Percentiles rank a stretch among this genome's conserved stretches.
These are phyloP conservation scores for Leptinotarsa texana DNA, from an alignment of 1,140 invertebrate species.

Conservation along the genomic window DNA sequence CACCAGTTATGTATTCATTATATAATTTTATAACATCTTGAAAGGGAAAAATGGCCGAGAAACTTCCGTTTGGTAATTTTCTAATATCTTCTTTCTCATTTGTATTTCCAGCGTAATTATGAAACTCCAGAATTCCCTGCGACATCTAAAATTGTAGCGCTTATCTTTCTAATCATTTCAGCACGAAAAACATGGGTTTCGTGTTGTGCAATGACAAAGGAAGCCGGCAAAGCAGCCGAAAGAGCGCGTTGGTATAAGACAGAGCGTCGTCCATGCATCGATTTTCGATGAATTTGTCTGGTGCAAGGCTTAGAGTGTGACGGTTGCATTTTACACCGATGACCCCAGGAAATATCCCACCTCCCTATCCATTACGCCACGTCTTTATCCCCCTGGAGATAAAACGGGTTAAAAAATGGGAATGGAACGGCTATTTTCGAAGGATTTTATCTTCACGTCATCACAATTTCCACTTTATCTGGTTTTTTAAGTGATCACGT, in stretches of 20 bases:
- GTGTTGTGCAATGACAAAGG: conserved; percentile 2
- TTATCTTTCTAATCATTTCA: neutral
- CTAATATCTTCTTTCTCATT: neutral
- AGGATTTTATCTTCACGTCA: neutral
- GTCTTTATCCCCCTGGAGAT: neutral
- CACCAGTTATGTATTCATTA: too few species aligned
- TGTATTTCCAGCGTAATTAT: neutral
- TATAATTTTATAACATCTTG: too few species aligned
- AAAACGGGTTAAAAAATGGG: neutral
- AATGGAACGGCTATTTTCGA: neutral
- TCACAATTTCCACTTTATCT: neutral
- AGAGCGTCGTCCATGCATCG: conserved; percentile 23
- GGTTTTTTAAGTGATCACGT: too few species aligned
- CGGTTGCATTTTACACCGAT: conserved; percentile 29
- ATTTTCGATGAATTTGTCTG: conserved; percentile 29
- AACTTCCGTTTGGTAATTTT: too few species aligned
- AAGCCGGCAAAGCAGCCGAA: conserved; percentile 1
- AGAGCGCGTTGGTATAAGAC: conserved; percentile 9
- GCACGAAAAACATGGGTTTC: conserved; percentile 5
- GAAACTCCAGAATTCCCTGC: neutral
- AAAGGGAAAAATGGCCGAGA: too few species aligned
- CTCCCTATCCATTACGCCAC: conserved; percentile 5
- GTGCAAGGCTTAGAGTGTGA: conserved; percentile 24
- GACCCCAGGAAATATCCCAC: conserved; percentile 16
- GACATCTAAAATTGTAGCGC: neutral